Base-by-base conservation (phyloP, 2,888 invertebrate genomes). In the Oxytorus armatus region DNA sequence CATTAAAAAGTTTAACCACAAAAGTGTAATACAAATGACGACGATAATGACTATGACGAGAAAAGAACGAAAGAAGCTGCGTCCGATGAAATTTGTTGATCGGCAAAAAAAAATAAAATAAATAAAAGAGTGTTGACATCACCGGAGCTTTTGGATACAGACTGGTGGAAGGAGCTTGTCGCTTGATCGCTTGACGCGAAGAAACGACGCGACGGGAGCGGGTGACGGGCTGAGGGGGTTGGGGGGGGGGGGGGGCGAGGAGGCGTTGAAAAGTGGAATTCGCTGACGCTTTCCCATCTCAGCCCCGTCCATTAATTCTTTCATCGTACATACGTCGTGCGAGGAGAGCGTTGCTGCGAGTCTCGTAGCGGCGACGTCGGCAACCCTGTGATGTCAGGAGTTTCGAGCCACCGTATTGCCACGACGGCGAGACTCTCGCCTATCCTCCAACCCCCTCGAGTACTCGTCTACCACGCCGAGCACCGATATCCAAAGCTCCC, bases 251-350 rank as follows among this genome's bases (percentile, higher is more conserved):
- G 63, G 51, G 47, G 59, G 36, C 33, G 53, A 21, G 72, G 29
- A 16, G 55, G 39, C 51, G 74, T 25, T 81, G 77, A 78, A 77
- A 81, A 84, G 81, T 73, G 68, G 77, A 80, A 80, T 73, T 80
- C 69, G 80, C 77, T 80, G 80, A 80, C 77, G 73, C 77, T 68
- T 53, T 39, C 55, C 51, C 77, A 51, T 66, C 51, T 77, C 77
- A 33, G 69, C 25, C 5, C 55, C 47, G 73, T 73, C 73, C 69
- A 80, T 80, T 80, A 80, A 80, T 77, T 77, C 68, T 77, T 77
- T 72, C 73, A 57, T 73, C 73, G 63, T 65, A 63, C 23, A 61
- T 73, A 73, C 80, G 77, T 80, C 72, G 61, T 51, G 61, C 16
- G 63, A 25, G 53, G 25, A 8, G 14, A 18, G 29, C 39, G 14